phyloP scores from a whole-genome alignment of 1,140 invertebrate species.

The Acromyrmex echinatior region DNA sequence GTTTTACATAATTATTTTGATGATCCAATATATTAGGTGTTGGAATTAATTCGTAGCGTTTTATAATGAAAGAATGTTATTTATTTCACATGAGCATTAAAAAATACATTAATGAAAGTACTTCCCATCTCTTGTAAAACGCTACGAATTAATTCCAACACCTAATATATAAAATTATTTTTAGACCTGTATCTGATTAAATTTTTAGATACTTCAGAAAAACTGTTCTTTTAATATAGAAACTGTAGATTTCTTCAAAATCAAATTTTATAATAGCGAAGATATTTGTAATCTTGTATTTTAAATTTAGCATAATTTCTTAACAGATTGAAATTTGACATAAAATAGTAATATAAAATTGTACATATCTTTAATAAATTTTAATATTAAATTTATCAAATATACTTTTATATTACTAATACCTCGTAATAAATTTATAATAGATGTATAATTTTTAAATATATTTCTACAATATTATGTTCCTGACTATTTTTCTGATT shows the following conservation, averaged over 20 bases:
- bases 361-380: not conserved
- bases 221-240: no score
- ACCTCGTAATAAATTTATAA: conserved; percentile 16
- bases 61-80: no score
- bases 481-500: not conserved
- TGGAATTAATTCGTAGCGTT: no score
- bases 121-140: no score
- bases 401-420: not conserved
- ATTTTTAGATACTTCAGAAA: no score
- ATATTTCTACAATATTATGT: not conserved
- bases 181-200: no score
- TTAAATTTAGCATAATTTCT: not conserved
- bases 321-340: not conserved
- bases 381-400: not conserved
- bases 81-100: no score
- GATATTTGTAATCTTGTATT: not conserved
- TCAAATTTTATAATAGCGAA: not conserved
- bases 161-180: no score
- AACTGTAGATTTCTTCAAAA: not conserved
- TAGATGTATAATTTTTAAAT: not conserved
- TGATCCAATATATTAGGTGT: no score
- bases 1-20: no score
- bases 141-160: no score
- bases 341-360: conserved; percentile 1
- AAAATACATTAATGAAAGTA: no score